These are phyloP conservation scores for Megaceryle maxima DNA, from an alignment of 2,113 vertebrate genomes.

Conservation along the genomic window DNA sequence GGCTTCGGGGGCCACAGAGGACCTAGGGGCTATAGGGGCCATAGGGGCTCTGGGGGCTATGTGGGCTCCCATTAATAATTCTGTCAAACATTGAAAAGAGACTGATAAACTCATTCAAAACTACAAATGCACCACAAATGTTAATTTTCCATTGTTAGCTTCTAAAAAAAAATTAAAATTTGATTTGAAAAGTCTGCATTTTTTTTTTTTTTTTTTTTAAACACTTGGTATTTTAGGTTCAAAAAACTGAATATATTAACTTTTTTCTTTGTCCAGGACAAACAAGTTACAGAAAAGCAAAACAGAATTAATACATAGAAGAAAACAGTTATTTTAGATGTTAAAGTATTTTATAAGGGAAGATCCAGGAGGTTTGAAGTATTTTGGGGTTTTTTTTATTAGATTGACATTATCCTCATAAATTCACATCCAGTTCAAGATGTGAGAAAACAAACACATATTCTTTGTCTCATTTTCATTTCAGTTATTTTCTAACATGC, in stretches of 20 bases:
- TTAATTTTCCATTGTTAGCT: neutral
- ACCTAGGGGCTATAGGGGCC: too few relatives aligned
- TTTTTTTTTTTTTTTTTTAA: neutral
- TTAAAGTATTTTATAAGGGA: neutral
- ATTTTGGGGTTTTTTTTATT: neutral
- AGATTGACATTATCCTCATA: neutral
- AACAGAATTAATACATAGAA: neutral
- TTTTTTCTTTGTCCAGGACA: neutral
- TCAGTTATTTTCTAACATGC: neutral
- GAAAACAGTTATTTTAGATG: neutral
- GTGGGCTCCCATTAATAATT: neutral
- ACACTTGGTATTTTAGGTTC: neutral
- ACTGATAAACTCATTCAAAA: neutral
- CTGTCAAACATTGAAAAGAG: neutral
- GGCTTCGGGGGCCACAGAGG: too few relatives aligned
- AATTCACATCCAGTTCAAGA: neutral
- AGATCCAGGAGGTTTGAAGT: neutral
- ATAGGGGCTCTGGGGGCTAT: too few relatives aligned
- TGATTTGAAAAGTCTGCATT: neutral
- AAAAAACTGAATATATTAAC: neutral
- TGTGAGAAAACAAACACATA: neutral
- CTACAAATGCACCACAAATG: neutral
- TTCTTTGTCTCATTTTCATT: neutral
- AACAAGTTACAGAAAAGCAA: neutral
- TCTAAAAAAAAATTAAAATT: neutral